phyloP scores from a whole-genome alignment of 2,888 invertebrate genomes.

The Diarsia mendica region DNA sequence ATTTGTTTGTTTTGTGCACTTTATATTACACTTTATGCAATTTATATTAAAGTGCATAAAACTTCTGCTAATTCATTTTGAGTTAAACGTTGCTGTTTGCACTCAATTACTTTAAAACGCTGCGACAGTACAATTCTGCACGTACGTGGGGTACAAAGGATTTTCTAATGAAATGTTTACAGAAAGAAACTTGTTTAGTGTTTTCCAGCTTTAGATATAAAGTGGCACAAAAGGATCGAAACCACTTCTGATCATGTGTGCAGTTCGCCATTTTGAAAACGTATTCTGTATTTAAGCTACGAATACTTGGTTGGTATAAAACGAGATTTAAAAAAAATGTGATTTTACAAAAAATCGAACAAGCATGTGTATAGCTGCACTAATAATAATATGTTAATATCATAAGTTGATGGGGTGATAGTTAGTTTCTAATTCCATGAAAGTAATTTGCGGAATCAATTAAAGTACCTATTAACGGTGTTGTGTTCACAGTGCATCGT shows the following conservation, averaged over 20 bases:
- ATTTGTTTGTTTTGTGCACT: slow-evolving; percentile 80
- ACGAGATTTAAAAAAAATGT: not conserved
- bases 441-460: slow-evolving; percentile 34
- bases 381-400: slow-evolving; percentile 10
- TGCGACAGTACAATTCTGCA: slow-evolving; percentile 47
- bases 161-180: slow-evolving; percentile 36
- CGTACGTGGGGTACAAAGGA: slow-evolving; percentile 45
- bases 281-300: not conserved
- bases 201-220: slow-evolving; percentile 14
- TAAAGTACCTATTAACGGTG: slow-evolving; percentile 19
- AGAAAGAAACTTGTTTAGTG: slow-evolving; percentile 26
- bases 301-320: not conserved
- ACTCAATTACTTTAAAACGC: slow-evolving; percentile 75
- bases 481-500: slow-evolving; percentile 19
- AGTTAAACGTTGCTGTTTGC: slow-evolving; percentile 68
- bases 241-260: slow-evolving; percentile 1
- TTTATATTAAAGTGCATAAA: slow-evolving; percentile 33
- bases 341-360: not conserved
- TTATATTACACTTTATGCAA: slow-evolving; percentile 58
- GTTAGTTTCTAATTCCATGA: slow-evolving; percentile 19
- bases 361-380: not conserved
- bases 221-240: slow-evolving; percentile 11
- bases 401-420: not conserved
- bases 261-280: slow-evolving; percentile 7
- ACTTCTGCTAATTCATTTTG: slow-evolving; percentile 76